A percentile compares a stretch with the other conserved stretches of the same genome.
Conservation (phyloP, 2,888 invertebrate species). For the Drepana falcataria region DNA sequence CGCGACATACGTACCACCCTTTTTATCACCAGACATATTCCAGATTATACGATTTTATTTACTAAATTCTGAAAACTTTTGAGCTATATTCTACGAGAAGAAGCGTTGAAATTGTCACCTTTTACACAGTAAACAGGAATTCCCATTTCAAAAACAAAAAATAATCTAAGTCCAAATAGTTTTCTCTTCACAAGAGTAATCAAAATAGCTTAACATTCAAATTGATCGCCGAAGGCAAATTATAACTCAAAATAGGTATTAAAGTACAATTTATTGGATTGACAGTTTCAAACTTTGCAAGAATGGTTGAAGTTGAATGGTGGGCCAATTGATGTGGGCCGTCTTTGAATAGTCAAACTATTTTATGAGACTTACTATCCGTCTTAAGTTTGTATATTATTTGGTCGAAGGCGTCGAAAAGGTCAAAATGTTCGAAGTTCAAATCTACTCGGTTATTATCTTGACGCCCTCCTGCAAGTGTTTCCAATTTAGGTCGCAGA, state of each 20-base stretch:
- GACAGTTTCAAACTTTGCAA: constrained; percentile 8
- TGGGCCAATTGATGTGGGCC: constrained; percentile 1
- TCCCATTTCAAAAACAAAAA: too few species aligned
- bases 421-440: background rate
- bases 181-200: background rate
- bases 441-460: background rate
- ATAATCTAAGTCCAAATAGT: background rate
- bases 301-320: constrained; percentile 3
- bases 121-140: too few species aligned
- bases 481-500: too few species aligned
- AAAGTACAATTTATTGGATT: constrained; percentile 12
- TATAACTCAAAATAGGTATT: constrained; percentile 4
- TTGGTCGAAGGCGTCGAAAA: too few species aligned
- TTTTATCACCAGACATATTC: too few species aligned
- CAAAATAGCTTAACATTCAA: background rate
- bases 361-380: constrained; percentile 1
- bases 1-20: too few species aligned
- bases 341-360: constrained; percentile 1
- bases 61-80: too few species aligned
- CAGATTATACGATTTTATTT: too few species aligned
- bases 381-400: background rate
- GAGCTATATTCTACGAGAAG: too few species aligned
- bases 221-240: background rate
- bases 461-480: too few species aligned
- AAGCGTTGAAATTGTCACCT: too few species aligned